A percentile compares a stretch with the other conserved stretches of the same genome.
phyloP scores from a whole-genome alignment of 2,113 vertebrate genomes.

The Corythaixoides concolor region DNA sequence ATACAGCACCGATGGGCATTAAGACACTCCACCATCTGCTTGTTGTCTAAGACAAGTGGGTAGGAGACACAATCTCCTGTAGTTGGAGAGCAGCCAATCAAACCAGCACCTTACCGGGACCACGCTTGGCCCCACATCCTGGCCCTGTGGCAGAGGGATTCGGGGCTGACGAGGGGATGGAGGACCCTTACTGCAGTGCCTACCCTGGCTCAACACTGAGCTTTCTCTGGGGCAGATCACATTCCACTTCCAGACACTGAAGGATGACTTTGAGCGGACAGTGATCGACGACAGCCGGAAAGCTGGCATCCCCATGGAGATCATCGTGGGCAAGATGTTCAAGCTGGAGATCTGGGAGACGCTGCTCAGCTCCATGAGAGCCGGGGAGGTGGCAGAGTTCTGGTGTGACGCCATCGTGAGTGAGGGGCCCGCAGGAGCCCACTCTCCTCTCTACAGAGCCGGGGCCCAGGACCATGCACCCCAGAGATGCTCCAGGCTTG shows the following conservation, averaged over 20 bases:
- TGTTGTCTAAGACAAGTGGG: neutral
- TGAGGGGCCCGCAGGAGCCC: neutral
- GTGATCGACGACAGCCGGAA: conserved; percentile 85
- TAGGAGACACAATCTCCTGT: neutral
- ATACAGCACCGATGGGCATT: accelerated
- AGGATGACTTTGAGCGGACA: conserved; percentile 84
- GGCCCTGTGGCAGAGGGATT: neutral
- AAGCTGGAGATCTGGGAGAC: conserved; percentile 90
- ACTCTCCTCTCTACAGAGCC: neutral
- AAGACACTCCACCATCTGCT: neutral
- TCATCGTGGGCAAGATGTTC: conserved; percentile 89
- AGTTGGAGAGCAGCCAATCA: neutral
- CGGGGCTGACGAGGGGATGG: accelerated
- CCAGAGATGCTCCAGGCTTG: neutral
- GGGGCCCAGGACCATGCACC: accelerated
- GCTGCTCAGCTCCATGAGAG: conserved; percentile 84
- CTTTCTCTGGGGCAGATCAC: conserved; percentile 72
- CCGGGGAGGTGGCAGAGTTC: conserved; percentile 87
- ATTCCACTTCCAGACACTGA: conserved; percentile 87
- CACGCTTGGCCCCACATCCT: neutral
- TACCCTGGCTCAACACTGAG: neutral
- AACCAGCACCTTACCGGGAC: neutral
- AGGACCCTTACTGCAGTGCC: accelerated
- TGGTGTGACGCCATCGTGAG: conserved; percentile 86
- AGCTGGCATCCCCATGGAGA: conserved; percentile 79